A percentile compares a stretch with the other conserved stretches of the same genome.
These are phyloP conservation scores for Rhinella marina DNA, from an alignment of 2,797 vertebrate genomes.

Conservation along the genomic window DNA sequence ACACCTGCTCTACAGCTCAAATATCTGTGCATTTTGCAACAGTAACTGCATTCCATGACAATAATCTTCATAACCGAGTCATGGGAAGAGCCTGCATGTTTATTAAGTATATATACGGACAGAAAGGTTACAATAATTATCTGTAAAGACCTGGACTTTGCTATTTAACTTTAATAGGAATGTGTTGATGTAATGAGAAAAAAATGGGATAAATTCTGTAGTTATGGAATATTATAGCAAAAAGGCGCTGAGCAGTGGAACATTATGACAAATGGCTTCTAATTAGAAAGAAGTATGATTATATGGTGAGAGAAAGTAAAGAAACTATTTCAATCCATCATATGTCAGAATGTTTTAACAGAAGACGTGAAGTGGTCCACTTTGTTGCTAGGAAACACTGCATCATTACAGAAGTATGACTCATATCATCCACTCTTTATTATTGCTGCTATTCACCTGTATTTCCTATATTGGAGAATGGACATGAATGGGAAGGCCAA, in stretches of 20 bases:
- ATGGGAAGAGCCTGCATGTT: background rate
- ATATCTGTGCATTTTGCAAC: no score
- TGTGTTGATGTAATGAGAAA: background rate
- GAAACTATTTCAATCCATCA: slow-evolving; percentile 22
- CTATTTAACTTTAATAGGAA: background rate
- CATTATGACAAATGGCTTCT: slow-evolving; percentile 26
- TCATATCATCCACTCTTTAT: slow-evolving; percentile 17
- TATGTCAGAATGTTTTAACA: slow-evolving; percentile 34
- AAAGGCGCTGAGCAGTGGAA: background rate
- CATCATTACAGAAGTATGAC: slow-evolving; percentile 17
- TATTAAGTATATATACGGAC: background rate
- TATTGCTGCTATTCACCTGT: slow-evolving; percentile 17
- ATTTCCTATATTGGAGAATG: slow-evolving; percentile 1
- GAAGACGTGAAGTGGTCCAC: slow-evolving; percentile 9
- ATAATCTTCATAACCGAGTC: background rate
- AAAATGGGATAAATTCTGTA: background rate
- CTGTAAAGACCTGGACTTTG: background rate
- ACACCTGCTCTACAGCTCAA: no score
- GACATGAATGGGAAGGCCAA: background rate
- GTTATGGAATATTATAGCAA: background rate
- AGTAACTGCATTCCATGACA: no score
- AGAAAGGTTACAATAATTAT: background rate
- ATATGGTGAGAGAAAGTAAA: slow-evolving; percentile 22
- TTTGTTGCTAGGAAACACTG: slow-evolving; percentile 45
- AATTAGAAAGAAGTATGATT: slow-evolving; percentile 36